A percentile compares a stretch with the other conserved stretches of the same genome.
phyloP scores from a whole-genome alignment of 2,888 invertebrate genomes.

The Capitulum mitella region DNA sequence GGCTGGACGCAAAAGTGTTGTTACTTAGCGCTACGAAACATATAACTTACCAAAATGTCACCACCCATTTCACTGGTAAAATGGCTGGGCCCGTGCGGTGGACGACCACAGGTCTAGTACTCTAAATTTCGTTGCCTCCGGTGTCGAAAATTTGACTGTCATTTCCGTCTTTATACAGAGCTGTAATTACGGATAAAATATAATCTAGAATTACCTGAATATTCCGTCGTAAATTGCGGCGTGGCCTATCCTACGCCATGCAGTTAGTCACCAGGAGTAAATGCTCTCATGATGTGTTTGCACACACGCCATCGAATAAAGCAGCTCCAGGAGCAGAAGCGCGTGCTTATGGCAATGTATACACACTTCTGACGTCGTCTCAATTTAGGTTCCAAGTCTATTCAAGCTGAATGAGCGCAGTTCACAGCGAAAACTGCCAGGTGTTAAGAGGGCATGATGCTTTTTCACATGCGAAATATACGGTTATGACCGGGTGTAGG shows the following conservation, averaged over 20 bases:
- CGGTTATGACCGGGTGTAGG: not conserved
- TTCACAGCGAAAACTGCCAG: no score
- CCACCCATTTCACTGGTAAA: no score
- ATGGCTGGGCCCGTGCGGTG: no score
- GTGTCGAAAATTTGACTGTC: not conserved
- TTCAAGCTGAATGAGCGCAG: no score
- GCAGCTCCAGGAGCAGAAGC: not conserved
- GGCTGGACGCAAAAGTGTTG: no score
- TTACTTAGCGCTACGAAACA: no score
- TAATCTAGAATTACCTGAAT: not conserved
- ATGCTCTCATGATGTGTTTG: not conserved
- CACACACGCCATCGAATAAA: not conserved
- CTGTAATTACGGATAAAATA: not conserved
- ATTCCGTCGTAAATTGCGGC: not conserved
- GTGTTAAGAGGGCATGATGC: no score
- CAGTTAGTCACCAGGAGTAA: not conserved
- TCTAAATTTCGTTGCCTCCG: not conserved
- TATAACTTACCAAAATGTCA: no score
- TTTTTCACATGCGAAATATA: no score
- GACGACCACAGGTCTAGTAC: not conserved
- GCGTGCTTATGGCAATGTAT: no score
- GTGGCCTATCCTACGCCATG: not conserved
- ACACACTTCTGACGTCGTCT: no score
- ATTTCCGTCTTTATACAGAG: not conserved
- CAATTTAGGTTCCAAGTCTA: no score